Percentiles rank a stretch among this genome's conserved stretches.
Evolutionary conservation across 2,797 vertebrate genomes (phyloP).

Genomic region (Premnoplex brunnescens): DNA sequence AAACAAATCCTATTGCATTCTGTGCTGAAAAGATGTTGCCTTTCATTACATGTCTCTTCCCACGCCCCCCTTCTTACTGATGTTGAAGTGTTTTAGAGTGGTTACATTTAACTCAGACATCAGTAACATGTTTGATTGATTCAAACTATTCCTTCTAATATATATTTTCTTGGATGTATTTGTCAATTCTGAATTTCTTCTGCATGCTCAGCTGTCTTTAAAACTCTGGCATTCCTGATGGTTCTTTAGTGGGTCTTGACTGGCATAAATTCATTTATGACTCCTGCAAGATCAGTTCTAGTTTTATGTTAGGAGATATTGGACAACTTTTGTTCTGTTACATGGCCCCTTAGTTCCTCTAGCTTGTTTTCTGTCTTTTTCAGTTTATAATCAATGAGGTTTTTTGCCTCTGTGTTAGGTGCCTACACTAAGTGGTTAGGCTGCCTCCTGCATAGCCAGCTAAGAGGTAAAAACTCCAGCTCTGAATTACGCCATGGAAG

Average conservation of each 20-base stretch:
- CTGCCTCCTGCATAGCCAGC: background rate
- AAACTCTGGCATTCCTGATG: background rate
- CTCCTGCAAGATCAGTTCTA: background rate
- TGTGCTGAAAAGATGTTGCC: background rate
- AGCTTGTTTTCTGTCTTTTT: background rate
- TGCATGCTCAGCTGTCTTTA: background rate
- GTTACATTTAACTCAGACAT: background rate
- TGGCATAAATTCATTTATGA: background rate
- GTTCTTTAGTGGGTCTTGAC: background rate
- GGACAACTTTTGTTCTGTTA: conserved; percentile 1
- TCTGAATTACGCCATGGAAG: background rate
- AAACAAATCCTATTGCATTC: background rate
- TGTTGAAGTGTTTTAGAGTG: background rate
- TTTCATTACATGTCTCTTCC: background rate
- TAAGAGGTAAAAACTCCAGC: background rate
- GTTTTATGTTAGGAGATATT: background rate
- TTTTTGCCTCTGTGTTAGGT: background rate
- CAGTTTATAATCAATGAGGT: background rate
- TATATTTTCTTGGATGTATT: background rate
- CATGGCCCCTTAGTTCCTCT: background rate
- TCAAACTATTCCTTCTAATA: background rate
- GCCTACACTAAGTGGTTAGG: background rate
- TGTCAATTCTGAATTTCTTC: background rate
- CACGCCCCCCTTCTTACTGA: background rate
- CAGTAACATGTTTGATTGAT: background rate